Percentiles rank a stretch among this genome's conserved stretches.
Conservation (phyloP, 2,113 vertebrate species). For the Oenanthe melanoleuca region DNA sequence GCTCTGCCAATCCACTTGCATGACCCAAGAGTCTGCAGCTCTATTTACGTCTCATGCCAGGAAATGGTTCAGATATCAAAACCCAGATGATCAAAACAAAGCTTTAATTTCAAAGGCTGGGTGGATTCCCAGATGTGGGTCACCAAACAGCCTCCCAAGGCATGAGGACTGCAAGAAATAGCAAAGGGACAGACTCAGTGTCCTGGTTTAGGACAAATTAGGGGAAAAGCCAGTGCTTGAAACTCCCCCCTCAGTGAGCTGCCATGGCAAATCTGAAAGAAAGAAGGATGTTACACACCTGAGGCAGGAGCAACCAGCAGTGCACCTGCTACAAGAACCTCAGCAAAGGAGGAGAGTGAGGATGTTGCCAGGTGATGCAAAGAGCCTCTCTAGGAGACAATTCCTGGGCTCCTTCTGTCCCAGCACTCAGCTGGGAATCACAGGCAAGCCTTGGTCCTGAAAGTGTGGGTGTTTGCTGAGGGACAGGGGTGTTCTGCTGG, state of each 20-base stretch:
- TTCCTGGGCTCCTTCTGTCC: not conserved
- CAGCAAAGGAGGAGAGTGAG: not conserved
- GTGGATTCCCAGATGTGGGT: not conserved
- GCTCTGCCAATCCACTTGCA: not conserved
- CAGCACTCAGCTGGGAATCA: not conserved
- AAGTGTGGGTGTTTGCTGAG: not conserved
- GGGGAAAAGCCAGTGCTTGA: not conserved
- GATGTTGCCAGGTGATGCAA: not conserved
- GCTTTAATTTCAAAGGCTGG: not conserved
- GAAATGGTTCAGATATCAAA: not conserved
- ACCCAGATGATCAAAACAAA: not conserved
- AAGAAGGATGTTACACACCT: not conserved
- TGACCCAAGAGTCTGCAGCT: not conserved
- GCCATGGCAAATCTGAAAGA: not conserved
- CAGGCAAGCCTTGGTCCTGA: not conserved
- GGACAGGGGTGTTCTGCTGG: not conserved
- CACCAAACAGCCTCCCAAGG: not conserved
- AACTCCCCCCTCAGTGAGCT: not conserved
- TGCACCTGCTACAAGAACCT: not conserved
- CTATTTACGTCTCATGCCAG: not conserved
- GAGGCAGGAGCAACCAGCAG: not conserved
- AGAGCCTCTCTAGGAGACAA: not conserved
- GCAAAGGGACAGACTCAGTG: not conserved
- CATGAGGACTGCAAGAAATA: not conserved
- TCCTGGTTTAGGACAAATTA: too few species aligned